Percentiles rank a stretch among this genome's conserved stretches.
These are phyloP conservation scores for Leiothrix lutea DNA, from an alignment of 2,113 vertebrate species.

Conservation along the genomic window DNA sequence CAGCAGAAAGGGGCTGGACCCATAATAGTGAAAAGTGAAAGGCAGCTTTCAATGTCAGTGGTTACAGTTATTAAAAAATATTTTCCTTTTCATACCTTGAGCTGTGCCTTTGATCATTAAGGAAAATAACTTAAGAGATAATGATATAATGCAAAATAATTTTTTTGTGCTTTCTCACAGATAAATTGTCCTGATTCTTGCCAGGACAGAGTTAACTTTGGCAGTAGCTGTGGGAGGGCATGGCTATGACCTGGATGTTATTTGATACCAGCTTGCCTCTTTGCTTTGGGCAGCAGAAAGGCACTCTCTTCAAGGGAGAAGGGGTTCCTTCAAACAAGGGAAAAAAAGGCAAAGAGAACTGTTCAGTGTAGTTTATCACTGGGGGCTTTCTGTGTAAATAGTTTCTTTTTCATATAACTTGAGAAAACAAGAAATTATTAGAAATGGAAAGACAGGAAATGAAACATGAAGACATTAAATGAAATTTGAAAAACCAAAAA, in stretches of 20 bases:
- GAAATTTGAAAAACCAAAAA: not conserved
- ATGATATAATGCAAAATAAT: not conserved
- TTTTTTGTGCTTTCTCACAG: not conserved
- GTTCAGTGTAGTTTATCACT: accelerated
- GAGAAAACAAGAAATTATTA: not conserved
- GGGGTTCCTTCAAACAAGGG: not conserved
- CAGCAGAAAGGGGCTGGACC: not conserved
- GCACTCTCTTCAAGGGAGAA: not conserved
- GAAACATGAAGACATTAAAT: not conserved
- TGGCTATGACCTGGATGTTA: not conserved
- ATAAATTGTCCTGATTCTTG: not conserved
- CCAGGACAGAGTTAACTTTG: not conserved
- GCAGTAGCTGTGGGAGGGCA: not conserved
- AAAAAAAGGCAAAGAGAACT: not conserved
- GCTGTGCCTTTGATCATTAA: not conserved
- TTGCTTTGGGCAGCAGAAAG: accelerated
- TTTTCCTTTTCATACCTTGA: not conserved
- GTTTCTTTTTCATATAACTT: not conserved
- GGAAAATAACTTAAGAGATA: not conserved
- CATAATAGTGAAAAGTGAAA: accelerated
- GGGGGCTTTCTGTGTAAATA: not conserved
- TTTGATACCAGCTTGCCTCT: not conserved
- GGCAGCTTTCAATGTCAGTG: not conserved
- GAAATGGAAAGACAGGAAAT: not conserved
- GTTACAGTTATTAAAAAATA: not conserved